phyloP scores from a whole-genome alignment of 2,113 vertebrate genomes.

The Ptilonorhynchus violaceus region DNA sequence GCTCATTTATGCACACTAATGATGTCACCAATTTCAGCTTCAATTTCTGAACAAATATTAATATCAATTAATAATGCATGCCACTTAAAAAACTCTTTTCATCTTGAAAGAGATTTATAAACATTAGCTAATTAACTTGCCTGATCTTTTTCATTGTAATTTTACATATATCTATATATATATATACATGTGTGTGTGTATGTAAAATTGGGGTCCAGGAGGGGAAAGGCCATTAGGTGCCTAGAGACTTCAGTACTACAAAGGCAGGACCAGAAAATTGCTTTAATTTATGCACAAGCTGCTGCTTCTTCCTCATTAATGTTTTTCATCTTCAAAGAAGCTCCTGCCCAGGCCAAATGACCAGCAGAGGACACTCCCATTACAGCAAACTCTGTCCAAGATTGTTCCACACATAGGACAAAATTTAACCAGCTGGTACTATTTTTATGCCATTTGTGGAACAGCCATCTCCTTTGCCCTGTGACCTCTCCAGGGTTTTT shows the following conservation, averaged over 20 bases:
- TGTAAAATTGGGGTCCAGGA: background rate
- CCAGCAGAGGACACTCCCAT: background rate
- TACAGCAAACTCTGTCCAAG: background rate
- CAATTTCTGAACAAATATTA: constrained; percentile 27
- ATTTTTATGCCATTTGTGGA: background rate
- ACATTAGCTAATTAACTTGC: constrained; percentile 1
- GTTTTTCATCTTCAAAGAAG: background rate
- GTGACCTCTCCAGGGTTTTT: background rate
- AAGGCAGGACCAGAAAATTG: background rate
- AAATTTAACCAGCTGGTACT: background rate
- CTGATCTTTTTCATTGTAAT: background rate
- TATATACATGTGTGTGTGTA: too few species aligned
- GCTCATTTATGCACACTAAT: background rate
- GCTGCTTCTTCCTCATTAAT: background rate
- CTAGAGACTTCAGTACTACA: background rate
- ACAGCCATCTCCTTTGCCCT: background rate
- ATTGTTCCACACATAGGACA: background rate
- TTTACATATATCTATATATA: background rate
- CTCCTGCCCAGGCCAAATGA: background rate
- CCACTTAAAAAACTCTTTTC: background rate
- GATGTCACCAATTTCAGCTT: background rate
- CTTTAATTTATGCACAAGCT: background rate
- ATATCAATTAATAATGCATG: constrained; percentile 24
- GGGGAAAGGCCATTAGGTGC: background rate
- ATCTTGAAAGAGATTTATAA: constrained; percentile 6